Evolutionary conservation across 2,113 vertebrate species (phyloP).

Genomic region (Spermophilus dauricus): DNA sequence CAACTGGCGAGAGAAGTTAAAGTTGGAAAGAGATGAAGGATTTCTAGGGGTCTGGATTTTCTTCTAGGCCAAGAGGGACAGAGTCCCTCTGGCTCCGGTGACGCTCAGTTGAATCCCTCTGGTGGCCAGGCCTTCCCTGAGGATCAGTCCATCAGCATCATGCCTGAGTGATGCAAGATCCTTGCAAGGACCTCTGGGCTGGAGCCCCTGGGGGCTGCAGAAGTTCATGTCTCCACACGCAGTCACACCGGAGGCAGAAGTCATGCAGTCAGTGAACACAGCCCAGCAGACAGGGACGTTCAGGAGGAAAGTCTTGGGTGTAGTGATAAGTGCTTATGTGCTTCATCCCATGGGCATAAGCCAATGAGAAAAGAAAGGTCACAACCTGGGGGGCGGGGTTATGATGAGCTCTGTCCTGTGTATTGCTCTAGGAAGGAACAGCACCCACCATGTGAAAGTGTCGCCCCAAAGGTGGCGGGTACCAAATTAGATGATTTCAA

Average conservation of each 20-base stretch:
- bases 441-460: accelerated
- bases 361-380: background rate
- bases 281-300: background rate
- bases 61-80: background rate
- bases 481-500: background rate
- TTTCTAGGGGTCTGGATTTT: background rate
- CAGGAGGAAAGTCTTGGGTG: accelerated
- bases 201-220: background rate
- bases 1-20: accelerated
- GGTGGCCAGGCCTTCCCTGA: background rate
- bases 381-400: too few species aligned
- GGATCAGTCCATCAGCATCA: accelerated
- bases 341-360: too few species aligned
- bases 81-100: background rate
- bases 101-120: background rate
- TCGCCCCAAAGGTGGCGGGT: accelerated
- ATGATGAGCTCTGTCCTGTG: background rate
- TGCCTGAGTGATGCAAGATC: background rate
- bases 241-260: background rate
- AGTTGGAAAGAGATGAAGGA: background rate
- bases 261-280: accelerated
- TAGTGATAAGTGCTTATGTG: accelerated
- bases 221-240: accelerated
- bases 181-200: background rate
- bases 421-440: accelerated